A percentile compares a stretch with the other conserved stretches of the same genome.
These are phyloP conservation scores for Chironex yamaguchii DNA, from an alignment of 30 jellyfish, hydroid and myxozoan species.

Conservation along the genomic window DNA sequence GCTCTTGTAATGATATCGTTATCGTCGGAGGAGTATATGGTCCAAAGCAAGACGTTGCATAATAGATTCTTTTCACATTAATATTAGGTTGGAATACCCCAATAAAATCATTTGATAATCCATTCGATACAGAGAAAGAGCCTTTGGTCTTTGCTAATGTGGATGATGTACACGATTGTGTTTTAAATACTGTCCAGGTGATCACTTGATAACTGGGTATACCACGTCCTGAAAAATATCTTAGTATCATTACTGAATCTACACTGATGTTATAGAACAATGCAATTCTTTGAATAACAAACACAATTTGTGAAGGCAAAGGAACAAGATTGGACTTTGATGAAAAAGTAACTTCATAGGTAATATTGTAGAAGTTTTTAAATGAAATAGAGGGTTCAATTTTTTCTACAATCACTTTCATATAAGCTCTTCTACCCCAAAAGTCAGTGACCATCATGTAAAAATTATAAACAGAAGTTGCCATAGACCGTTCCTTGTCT, in stretches of 20 bases:
- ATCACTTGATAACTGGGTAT: slow-evolving; percentile 9
- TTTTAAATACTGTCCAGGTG: slow-evolving; percentile 77
- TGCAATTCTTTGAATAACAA: slow-evolving; percentile 38
- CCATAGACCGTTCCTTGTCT: slow-evolving; percentile 56
- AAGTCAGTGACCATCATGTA: slow-evolving; percentile 76
- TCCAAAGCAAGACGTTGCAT: slow-evolving; percentile 60
- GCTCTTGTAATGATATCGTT: neutral
- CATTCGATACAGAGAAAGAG: slow-evolving; percentile 27
- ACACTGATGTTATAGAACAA: slow-evolving; percentile 22
- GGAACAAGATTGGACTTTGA: neutral
- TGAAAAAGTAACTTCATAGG: slow-evolving; percentile 24
- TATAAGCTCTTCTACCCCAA: slow-evolving; percentile 40
- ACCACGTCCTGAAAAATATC: slow-evolving; percentile 57
- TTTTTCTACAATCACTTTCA: slow-evolving; percentile 5
- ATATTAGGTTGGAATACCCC: slow-evolving; percentile 36
- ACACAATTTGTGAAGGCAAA: slow-evolving; percentile 24
- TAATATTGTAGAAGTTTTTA: neutral
- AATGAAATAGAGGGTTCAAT: neutral
- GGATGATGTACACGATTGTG: slow-evolving; percentile 55
- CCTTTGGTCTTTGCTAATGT: slow-evolving; percentile 39
- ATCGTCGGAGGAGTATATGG: slow-evolving; percentile 72
- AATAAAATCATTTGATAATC: slow-evolving; percentile 15
- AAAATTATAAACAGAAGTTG: slow-evolving; percentile 1
- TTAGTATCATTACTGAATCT: slow-evolving; percentile 19
- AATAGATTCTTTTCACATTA: slow-evolving; percentile 51